Conservation (phyloP, 2,888 invertebrate genomes). For the Eupithecia exiguata region DNA sequence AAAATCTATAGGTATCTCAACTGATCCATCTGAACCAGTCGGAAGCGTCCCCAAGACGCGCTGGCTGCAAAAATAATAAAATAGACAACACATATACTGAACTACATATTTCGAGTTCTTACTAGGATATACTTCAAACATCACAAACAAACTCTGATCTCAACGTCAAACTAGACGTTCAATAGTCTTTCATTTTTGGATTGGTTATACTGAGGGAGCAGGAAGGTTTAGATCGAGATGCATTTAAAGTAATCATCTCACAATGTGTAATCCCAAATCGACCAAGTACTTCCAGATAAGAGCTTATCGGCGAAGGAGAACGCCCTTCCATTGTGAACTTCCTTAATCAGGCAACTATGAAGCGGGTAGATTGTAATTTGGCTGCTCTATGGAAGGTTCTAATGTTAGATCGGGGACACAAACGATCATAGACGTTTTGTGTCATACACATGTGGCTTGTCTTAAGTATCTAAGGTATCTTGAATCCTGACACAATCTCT, state of each 20-base stretch:
- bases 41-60: too few relatives aligned
- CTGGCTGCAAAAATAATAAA: too few relatives aligned
- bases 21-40: too few relatives aligned
- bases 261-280: background rate
- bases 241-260: background rate
- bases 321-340: conserved; percentile 10
- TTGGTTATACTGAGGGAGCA: background rate
- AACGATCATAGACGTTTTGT: background rate
- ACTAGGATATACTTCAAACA: background rate
- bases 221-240: background rate
- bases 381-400: conserved; percentile 5
- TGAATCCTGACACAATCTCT: background rate
- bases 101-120: too few relatives aligned
- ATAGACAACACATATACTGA: too few relatives aligned
- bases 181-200: background rate
- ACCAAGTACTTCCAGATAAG: background rate
- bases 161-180: background rate
- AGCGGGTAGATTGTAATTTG: conserved; percentile 10
- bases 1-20: too few relatives aligned
- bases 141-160: background rate
- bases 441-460: background rate
- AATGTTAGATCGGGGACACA: conserved; percentile 1
- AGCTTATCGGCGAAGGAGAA: conserved; percentile 6
- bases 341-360: conserved; percentile 11
- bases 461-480: background rate